Percentiles rank a stretch among this genome's conserved stretches.
phyloP scores from a whole-genome alignment of 2,113 vertebrate species.

The Erpornis zantholeuca region DNA sequence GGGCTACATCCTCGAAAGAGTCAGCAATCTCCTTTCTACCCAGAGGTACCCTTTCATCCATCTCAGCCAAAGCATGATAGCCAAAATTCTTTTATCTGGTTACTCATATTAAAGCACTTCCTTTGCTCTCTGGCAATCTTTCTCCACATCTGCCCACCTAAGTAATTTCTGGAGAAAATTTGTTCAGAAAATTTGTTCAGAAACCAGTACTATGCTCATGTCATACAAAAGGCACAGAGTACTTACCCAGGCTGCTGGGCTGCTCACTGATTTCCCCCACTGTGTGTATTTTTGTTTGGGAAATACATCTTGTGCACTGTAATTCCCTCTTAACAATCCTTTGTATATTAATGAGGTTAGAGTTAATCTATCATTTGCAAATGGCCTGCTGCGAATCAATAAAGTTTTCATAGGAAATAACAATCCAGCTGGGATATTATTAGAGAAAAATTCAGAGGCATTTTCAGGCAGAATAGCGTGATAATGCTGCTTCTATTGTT shows the following conservation, averaged over 20 bases:
- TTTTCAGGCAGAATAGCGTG: neutral
- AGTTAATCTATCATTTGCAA: constrained; percentile 48
- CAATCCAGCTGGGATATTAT: constrained; percentile 8
- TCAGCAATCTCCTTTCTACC: neutral
- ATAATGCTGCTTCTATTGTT: neutral
- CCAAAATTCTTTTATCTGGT: neutral
- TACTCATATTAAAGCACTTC: neutral
- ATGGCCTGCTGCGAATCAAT: constrained; percentile 31
- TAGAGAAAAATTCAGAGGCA: neutral
- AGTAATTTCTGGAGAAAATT: neutral
- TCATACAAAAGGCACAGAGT: neutral
- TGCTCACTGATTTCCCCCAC: neutral
- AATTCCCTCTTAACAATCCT: neutral
- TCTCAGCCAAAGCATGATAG: neutral
- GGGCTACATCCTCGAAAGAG: neutral
- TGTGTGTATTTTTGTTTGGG: neutral
- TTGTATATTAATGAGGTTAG: constrained; percentile 40
- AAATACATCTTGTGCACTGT: neutral
- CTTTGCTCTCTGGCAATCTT: neutral
- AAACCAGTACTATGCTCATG: neutral
- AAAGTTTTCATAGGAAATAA: constrained; percentile 38
- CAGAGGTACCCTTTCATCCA: neutral
- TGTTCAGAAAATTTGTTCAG: neutral
- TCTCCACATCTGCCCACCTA: neutral
- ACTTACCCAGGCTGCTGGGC: neutral